Percentiles rank a stretch among this genome's conserved stretches.
Evolutionary conservation across 2,888 invertebrate genomes (phyloP).

Genomic region (Eledone cirrhosa): DNA sequence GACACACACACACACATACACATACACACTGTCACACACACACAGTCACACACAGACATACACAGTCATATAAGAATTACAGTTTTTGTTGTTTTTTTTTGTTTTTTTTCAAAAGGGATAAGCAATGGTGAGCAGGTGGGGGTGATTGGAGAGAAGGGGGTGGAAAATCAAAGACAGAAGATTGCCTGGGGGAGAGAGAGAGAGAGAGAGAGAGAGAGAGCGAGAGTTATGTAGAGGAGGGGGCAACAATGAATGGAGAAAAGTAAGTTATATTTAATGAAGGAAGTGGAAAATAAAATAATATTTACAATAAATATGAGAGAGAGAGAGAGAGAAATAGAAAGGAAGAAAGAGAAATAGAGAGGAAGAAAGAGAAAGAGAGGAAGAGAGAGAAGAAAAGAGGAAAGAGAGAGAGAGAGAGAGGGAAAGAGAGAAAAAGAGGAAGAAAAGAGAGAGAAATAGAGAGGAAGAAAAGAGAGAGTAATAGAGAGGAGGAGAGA

Average conservation of each 20-base stretch:
- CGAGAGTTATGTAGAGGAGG: too few relatives aligned
- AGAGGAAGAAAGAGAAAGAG: neutral
- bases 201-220: neutral
- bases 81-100: too few relatives aligned
- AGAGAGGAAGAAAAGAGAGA: too few relatives aligned
- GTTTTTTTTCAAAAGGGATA: too few relatives aligned
- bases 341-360: neutral
- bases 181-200: neutral
- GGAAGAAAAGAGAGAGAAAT: neutral
- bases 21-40: too few relatives aligned
- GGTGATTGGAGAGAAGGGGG: neutral
- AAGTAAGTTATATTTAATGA: neutral
- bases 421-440: neutral
- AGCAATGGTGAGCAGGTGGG: neutral
- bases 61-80: too few relatives aligned
- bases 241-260: neutral
- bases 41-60: too few relatives aligned
- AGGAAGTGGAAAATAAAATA: neutral
- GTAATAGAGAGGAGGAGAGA: neutral
- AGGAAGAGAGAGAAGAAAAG: neutral
- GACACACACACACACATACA: too few relatives aligned
- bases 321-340: neutral
- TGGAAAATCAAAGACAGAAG: neutral
- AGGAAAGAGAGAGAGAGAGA: neutral
- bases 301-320: neutral